Conservation (phyloP, 2,797 vertebrate species). For the Gambelia wislizenii region DNA sequence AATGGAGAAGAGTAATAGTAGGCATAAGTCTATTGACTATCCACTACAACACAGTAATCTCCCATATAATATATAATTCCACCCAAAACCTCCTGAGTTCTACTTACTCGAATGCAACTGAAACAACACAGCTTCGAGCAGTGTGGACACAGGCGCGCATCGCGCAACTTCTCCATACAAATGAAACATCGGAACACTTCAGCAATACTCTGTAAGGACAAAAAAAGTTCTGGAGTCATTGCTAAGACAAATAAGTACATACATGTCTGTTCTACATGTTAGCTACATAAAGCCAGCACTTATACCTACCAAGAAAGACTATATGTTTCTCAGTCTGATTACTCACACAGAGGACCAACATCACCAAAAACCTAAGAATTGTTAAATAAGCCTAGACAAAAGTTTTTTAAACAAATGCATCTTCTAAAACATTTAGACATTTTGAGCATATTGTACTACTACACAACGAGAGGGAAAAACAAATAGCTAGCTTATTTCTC, state of each 20-base stretch:
- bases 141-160: conserved; percentile 96
- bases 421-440: neutral
- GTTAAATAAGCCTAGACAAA: neutral
- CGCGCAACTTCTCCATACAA: conserved; percentile 98
- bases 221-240: neutral
- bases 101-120: conserved; percentile 95
- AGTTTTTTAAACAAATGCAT: neutral
- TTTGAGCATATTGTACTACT: neutral
- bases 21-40: neutral
- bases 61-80: neutral
- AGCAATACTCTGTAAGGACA: conserved; percentile 89
- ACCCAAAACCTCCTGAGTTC: neutral
- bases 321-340: neutral
- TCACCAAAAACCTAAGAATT: neutral
- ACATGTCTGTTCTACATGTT: neutral
- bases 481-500: neutral
- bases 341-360: too few species aligned
- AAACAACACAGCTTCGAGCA: conserved; percentile 99
- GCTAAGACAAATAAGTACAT: neutral
- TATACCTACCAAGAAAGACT: neutral
- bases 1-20: neutral
- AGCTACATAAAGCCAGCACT: neutral
- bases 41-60: neutral
- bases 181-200: conserved; percentile 99
- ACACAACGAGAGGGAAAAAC: neutral